Evolutionary conservation across 2,113 vertebrate species (phyloP), one percentile per base, ranked within the genome.

Genomic region (Lasiurus borealis): DNA sequence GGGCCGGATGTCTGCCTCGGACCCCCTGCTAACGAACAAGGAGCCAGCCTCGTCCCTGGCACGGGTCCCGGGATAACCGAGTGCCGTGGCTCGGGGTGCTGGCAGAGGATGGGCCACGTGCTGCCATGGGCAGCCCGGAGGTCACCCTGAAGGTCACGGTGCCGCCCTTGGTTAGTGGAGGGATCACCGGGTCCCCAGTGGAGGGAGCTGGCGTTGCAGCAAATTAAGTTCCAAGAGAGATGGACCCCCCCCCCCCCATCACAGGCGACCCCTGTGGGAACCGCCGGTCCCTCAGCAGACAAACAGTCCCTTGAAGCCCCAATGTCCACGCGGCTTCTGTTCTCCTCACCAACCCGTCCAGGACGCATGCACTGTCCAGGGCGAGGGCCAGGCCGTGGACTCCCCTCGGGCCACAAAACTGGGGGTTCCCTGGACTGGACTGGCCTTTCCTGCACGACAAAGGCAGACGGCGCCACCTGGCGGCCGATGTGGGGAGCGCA

Each of bases 131-230:
- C 0, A 40, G 72, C 29, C 2, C 34, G 36, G 71, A 18, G 1
- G 4, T 10, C 34, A 59, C 19, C 44, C 7, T 18, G 29, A 18
- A 50, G 31, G 16, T 11, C 50, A 5, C 15, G 3, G 29, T 5
- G 10, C 29, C 7, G 71, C 50, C 12, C 64, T 13, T 23, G 19
- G 18, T 29, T 19, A 6, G 0, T 2, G 29, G 84, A 19, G 21
- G 29, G 36, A 3, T 1, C 10, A 29, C 13, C 0, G 46, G 14
- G 54, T 31, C 21, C 19, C 36, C 5, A 2, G 0, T 8, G 0
- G 44, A 71, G 15, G 7, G 31, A 13, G 0, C 27, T 29, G 40
- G 40, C 0, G 1, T 73, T 31, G 13, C 3, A 29, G 50, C 73
- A 23, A 34, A 6, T 40, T 1, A 10, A 8, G 21, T 36, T 71